Percentiles rank a stretch among this genome's conserved stretches.
These are phyloP conservation scores for Tetragnatha versicolor DNA, from an alignment of 1,140 invertebrate genomes.

Conservation along the genomic window DNA sequence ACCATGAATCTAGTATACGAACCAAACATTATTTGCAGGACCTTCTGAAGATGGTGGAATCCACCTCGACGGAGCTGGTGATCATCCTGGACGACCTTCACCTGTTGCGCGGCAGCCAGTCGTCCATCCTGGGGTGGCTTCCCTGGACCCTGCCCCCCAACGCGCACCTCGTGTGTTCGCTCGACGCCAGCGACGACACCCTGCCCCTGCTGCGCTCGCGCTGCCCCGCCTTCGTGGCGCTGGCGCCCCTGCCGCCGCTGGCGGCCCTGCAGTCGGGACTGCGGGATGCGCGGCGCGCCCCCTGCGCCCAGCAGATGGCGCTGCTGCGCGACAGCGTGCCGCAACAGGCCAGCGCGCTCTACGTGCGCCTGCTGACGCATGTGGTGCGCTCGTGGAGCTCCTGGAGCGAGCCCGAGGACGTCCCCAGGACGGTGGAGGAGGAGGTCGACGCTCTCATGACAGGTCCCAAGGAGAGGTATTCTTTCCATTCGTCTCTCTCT, in stretches of 20 bases:
- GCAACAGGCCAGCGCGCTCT: conserved; percentile 35
- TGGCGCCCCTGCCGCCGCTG: background rate
- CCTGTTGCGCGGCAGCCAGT: conserved; percentile 74
- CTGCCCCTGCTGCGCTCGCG: background rate
- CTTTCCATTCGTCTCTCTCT: conserved; percentile 7
- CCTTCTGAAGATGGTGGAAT: conserved; percentile 59
- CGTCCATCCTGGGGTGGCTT: conserved; percentile 77
- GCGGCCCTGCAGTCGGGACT: conserved; percentile 53
- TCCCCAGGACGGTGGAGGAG: conserved; percentile 38
- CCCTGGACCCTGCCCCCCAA: conserved; percentile 78
- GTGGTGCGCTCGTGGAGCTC: conserved; percentile 35
- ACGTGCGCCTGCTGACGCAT: conserved; percentile 50
- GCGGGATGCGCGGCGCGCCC: conserved; percentile 38
- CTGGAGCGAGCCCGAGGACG: conserved; percentile 2
- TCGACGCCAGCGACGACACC: conserved; percentile 52
- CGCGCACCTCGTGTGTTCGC: conserved; percentile 74
- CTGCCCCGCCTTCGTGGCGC: conserved; percentile 30
- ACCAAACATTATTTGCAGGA: conserved; percentile 66
- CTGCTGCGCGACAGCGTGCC: conserved; percentile 14
- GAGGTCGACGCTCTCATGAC: conserved; percentile 26
- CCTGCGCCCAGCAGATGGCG: conserved; percentile 49
- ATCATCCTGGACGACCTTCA: conserved; percentile 83
- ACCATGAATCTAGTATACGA: too few species aligned
- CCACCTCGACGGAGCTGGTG: conserved; percentile 68
- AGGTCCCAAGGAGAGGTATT: conserved; percentile 57